These are phyloP conservation scores for Apotomis turbidana DNA, from an alignment of 2,888 invertebrate genomes.

Conservation along the genomic window DNA sequence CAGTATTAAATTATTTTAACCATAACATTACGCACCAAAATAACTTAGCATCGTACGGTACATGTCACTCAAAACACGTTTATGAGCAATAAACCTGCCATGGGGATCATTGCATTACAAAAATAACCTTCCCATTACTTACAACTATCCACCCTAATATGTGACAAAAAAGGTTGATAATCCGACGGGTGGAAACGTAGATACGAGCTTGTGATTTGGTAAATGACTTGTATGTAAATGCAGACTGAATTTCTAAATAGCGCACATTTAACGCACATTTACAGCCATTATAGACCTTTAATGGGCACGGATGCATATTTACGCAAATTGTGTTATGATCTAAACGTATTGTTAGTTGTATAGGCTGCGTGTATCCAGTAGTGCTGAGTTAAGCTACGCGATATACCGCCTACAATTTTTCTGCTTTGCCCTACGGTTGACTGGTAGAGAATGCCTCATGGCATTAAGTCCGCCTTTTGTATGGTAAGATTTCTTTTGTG, in stretches of 20 bases:
- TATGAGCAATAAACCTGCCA: slow-evolving; percentile 30
- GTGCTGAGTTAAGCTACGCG: too few relatives aligned
- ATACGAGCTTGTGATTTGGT: slow-evolving; percentile 1
- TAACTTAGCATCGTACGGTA: slow-evolving; percentile 3
- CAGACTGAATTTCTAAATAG: slow-evolving; percentile 35
- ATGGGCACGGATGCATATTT: slow-evolving; percentile 26
- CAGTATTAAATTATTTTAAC: neutral
- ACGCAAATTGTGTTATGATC: slow-evolving; percentile 30
- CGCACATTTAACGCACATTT: slow-evolving; percentile 35
- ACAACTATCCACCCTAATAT: neutral
- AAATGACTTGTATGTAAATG: slow-evolving; percentile 37
- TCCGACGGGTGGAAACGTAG: neutral
- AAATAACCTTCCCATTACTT: neutral
- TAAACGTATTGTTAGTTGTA: neutral
- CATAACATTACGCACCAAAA: neutral
- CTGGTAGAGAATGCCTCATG: too few relatives aligned
- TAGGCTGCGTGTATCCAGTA: too few relatives aligned
- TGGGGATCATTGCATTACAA: slow-evolving; percentile 31
- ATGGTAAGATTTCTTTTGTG: too few relatives aligned
- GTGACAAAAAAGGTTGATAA: neutral
- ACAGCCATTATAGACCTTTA: slow-evolving; percentile 35
- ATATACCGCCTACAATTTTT: too few relatives aligned
- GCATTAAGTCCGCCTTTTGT: too few relatives aligned
- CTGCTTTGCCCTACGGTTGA: too few relatives aligned
- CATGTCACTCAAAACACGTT: slow-evolving; percentile 26